Evolutionary conservation across 2,113 vertebrate species (phyloP).

Genomic region (Macquaria ambigua): DNA sequence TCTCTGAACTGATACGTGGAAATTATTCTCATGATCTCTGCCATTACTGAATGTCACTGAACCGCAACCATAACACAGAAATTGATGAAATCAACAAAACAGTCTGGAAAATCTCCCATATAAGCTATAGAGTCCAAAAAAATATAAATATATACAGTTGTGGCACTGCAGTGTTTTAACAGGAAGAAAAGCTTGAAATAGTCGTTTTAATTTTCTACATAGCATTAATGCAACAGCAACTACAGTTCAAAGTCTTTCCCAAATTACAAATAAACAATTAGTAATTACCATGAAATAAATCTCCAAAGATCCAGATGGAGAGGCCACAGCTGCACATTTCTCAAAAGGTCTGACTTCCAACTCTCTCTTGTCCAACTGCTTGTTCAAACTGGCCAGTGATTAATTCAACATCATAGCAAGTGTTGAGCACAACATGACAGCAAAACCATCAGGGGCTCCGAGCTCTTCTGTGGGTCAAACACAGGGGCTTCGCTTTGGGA

Average conservation of each 20-base stretch:
- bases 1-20: too few relatives aligned
- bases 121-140: background rate
- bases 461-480: constrained; percentile 47
- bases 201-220: background rate
- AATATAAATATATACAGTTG: background rate
- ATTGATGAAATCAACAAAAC: background rate
- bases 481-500: constrained; percentile 10
- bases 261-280: constrained; percentile 17
- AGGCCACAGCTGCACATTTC: constrained; percentile 81
- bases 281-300: constrained; percentile 78
- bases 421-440: constrained; percentile 37
- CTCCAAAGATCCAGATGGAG: constrained; percentile 79
- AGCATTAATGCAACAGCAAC: background rate
- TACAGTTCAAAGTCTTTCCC: background rate
- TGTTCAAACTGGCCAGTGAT: constrained; percentile 9
- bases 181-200: background rate
- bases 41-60: background rate
- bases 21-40: background rate
- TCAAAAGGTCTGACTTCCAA: constrained; percentile 19
- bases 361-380: constrained; percentile 37
- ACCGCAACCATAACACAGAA: background rate
- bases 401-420: constrained; percentile 43
- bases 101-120: background rate
- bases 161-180: background rate
- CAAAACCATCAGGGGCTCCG: background rate